Evolutionary conservation across 2,113 vertebrate species (phyloP), one percentile per base, ranked within the genome.

Genomic region (Tachuris rubrigastra): DNA sequence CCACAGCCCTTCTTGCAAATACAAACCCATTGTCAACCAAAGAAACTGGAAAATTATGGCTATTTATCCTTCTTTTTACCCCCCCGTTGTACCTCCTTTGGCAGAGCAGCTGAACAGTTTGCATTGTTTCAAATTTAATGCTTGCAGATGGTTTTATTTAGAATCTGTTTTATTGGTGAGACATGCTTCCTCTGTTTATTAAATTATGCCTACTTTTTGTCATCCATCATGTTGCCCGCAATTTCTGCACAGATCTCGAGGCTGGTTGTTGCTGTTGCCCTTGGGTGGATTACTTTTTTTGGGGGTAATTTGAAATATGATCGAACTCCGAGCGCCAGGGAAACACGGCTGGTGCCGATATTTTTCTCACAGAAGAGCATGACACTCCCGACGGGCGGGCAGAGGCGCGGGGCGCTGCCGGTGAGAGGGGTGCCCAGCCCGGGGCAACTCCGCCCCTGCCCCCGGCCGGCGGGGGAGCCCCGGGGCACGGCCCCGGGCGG

Each of bases 121-220:
- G 47, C 85, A 90, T 96, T 94, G 95, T 96, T 91, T 90, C 76
- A 37, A 27, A 71, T 66, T 27, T 89, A 77, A 63, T 17, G 44
- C 60, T 41, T 14, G 75, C 93, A 90, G 91, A 90, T 93, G 95
- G 60, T 94, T 94, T 96, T 88, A 89, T 85, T 91, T 81, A 88
- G 79, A 44, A 92, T 65, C 77, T 31, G 42, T 56, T 94, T 95
- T 96, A 93, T 67, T 90, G 75, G 82, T 86, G 90, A 94, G 93
- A 93, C 93, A 69, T 2, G 78, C 78, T 95, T 95, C 89, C 91
- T 87, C 81, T 33, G 62, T 46, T 94, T 76, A 96, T 85, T 91
- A 91, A 93, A 94, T 77, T 35, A 72, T 67, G 68, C 90, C 78
- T 79, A 59, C 82, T 90, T 85, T 83, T 94, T 93, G 62, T 73